Evolutionary conservation across 2,113 vertebrate species (phyloP).

Genomic region (Montifringilla adamsi): DNA sequence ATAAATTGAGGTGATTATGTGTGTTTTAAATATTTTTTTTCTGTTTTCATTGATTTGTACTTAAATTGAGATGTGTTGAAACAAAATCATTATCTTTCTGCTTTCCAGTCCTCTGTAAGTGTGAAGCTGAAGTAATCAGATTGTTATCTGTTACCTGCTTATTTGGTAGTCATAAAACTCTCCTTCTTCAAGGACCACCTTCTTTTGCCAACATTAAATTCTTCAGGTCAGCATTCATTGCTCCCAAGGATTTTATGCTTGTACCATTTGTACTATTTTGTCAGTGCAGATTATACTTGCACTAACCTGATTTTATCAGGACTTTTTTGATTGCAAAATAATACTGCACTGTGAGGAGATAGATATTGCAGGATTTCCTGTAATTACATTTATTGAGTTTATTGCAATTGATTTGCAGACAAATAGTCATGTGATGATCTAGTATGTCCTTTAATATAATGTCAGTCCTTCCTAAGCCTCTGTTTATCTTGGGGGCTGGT

Average conservation of each 20-base stretch:
- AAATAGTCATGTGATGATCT: not conserved
- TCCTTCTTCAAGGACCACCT: not conserved
- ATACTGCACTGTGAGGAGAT: not conserved
- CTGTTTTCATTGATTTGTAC: not conserved
- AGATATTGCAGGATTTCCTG: not conserved
- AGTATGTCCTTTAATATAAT: not conserved
- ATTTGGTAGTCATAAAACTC: not conserved
- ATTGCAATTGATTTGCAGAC: not conserved
- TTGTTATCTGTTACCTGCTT: not conserved
- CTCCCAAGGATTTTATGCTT: not conserved
- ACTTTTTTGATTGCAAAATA: not conserved
- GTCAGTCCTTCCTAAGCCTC: not conserved
- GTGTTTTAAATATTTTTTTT: not conserved
- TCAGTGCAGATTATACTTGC: not conserved
- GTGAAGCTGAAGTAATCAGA: not conserved
- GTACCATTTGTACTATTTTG: not conserved
- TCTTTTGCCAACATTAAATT: not conserved
- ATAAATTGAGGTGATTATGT: not conserved
- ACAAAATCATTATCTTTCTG: not conserved
- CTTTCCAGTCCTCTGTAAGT: not conserved
- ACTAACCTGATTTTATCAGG: not conserved
- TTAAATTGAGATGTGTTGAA: not conserved
- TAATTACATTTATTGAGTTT: slow-evolving; percentile 21
- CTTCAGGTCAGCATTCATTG: not conserved
- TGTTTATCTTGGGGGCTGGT: not conserved